Base-by-base conservation (phyloP, 1,140 invertebrate species). In the Hyles euphorbiae region DNA sequence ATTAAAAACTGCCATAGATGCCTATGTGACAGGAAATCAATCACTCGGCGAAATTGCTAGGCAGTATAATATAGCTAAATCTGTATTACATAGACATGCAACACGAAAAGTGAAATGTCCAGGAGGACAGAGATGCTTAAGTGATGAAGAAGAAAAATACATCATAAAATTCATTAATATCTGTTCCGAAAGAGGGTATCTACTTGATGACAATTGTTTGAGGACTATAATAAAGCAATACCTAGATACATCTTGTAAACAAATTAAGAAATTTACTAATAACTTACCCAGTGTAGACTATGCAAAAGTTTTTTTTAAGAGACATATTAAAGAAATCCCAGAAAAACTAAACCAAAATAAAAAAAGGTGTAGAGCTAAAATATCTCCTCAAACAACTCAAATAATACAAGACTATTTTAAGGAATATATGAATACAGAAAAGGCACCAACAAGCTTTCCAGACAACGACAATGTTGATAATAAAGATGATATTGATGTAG, bases 391-490 rank as follows among this genome's bases (percentile, higher is more conserved):
- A 40, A 40, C 36, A 40, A 8, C 36, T 5, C 36, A 40, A 40
- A 40, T 47, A 11, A 47, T 47, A 47, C 5, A 47, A 47, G 10
- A 47, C 5, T 47, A 47, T 47, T 47, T 47, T 47, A 45, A 22
- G 22, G 22, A 22, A 22, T 22, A 22, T 22, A 22, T 22, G 22
- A 22, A 22, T 22, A 22, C 22, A 22, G 22, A 22, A 22, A 22
- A 22, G 22, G 22, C 22, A 22, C 22, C 22, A 22, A 22, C 22
- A 22, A 22, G 22, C 22, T 22, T 22, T 22, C 22, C 22, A 22
- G 22, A 22, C 22, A 22, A 22, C 2, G 22, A 22, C 22, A 22
- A 22, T 22, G 22, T 22, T 22, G 22, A 22, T 22, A 22, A 22
- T 22, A 22, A 22, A 22, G 22, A 22, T 22, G 22, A 22, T 22